Evolutionary conservation across 1,140 invertebrate species (phyloP), one percentile per base, ranked within the genome.

Genomic region (Dreissena rostriformis): DNA sequence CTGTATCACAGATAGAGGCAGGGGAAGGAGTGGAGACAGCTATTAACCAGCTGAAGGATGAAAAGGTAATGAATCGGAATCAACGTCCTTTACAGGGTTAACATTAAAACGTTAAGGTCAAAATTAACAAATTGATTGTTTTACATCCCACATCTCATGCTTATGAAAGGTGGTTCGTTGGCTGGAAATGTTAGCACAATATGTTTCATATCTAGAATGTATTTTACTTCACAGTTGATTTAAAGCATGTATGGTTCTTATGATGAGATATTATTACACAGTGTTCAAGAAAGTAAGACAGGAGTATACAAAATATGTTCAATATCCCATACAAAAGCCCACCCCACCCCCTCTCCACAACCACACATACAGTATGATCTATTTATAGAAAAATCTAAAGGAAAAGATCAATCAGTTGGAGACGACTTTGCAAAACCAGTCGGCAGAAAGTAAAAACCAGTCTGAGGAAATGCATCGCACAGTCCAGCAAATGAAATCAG

Each of bases 1-100:
- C 39, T 39, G 39, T 39, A 5, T 88, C 90, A 29, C 77, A 93
- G 91, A 94, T 94, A 82, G 92, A 94, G 81, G 90, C 91, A 73
- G 94, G 93, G 14, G 93, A 94, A 79, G 94, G 93, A 15, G 91
- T 90, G 14, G 90, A 90, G 86, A 93, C 92, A 51, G 92, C 93
- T 15, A 93, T 94, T 29, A 92, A 92, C 77, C 93, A 94, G 74
- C 85, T 94, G 14, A 92, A 92, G 81, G 90, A 93, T 79, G 93
- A 94, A 89, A 94, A 94, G 88, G 93, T 94, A 88, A 88, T 85
- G 67, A 52, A n/a, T 63, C 22, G 39, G 8, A 39, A 39, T 39
- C 39, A 5, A 39, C 39, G 39, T 39, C 39, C 8, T 39, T 39
- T 26, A n/a, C 19, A 63, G 7, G 19, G 61, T 63, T 26, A 26